Conservation (phyloP, 2,888 invertebrate species). For the Lymantria monacha region DNA sequence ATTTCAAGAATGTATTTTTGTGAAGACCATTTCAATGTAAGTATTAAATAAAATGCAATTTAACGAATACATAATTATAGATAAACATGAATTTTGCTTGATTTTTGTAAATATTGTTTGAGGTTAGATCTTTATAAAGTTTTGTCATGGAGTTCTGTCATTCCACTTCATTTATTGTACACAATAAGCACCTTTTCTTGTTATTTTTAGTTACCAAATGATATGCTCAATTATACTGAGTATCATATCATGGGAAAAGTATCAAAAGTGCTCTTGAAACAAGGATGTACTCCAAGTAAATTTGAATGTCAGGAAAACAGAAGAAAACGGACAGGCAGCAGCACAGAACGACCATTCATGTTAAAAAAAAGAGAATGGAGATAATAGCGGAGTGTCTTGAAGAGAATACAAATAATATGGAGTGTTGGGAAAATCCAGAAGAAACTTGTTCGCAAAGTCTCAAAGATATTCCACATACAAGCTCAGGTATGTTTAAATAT, state of each 20-base stretch:
- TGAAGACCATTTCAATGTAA: background rate
- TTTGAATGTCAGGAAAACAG: constrained; percentile 20
- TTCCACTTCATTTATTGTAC: background rate
- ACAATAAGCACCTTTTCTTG: background rate
- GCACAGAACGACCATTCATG: constrained; percentile 9
- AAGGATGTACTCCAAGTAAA: constrained; percentile 22
- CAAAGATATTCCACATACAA: background rate
- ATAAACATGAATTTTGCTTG: background rate
- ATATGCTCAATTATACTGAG: constrained; percentile 25
- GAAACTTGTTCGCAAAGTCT: background rate
- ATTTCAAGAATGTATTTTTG: background rate
- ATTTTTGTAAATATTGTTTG: no score
- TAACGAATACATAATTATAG: background rate
- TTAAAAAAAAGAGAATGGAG: constrained; percentile 12
- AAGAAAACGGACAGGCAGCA: constrained; percentile 11
- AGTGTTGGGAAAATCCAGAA: background rate
- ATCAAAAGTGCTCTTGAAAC: constrained; percentile 22
- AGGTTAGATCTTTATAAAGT: no score
- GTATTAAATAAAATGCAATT: background rate
- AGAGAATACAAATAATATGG: background rate
- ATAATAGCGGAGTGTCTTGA: background rate
- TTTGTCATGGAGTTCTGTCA: no score
- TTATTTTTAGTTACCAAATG: constrained; percentile 23
- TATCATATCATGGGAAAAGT: constrained; percentile 25
- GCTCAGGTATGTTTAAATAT: background rate